Conservation (phyloP, 35 echinoderm and acorn worm genomes). For the Eucidaris tribuloides region DNA sequence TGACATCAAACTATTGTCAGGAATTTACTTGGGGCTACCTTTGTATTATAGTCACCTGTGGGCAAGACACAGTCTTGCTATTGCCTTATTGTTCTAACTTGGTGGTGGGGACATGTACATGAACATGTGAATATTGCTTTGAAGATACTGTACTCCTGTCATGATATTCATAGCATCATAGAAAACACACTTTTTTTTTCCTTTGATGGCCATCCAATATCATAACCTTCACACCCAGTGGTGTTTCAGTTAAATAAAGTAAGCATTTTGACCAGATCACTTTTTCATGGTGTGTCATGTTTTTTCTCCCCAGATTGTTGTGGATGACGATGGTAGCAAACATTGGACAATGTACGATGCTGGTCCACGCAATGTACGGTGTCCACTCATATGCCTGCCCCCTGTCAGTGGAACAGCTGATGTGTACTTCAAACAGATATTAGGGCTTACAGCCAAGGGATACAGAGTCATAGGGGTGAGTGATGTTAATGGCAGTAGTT, state of each 20-base stretch:
- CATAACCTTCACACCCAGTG: not conserved
- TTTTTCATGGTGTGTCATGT: not conserved
- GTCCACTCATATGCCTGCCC: conserved; percentile 86
- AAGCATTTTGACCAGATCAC: not conserved
- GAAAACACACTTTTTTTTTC: not conserved
- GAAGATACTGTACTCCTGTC: too few species aligned
- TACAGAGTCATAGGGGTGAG: conserved; percentile 88
- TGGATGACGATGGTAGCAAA: conserved; percentile 88
- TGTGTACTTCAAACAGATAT: conserved; percentile 89
- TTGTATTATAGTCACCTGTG: too few species aligned
- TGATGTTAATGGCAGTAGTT: too few species aligned
- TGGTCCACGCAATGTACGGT: conserved; percentile 80
- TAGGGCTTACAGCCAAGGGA: conserved; percentile 79
- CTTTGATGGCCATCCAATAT: not conserved
- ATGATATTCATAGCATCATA: not conserved
- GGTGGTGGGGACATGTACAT: too few species aligned
- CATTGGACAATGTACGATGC: conserved; percentile 97
- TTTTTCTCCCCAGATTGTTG: conserved; percentile 55
- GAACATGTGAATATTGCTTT: not conserved
- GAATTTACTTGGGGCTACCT: too few species aligned
- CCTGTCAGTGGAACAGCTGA: conserved; percentile 97
- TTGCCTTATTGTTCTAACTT: too few species aligned
- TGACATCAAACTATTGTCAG: too few species aligned
- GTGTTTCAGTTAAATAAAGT: not conserved
- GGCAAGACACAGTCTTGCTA: too few species aligned